Conservation (phyloP, 2,888 invertebrate species). For the Spialia ferax region DNA sequence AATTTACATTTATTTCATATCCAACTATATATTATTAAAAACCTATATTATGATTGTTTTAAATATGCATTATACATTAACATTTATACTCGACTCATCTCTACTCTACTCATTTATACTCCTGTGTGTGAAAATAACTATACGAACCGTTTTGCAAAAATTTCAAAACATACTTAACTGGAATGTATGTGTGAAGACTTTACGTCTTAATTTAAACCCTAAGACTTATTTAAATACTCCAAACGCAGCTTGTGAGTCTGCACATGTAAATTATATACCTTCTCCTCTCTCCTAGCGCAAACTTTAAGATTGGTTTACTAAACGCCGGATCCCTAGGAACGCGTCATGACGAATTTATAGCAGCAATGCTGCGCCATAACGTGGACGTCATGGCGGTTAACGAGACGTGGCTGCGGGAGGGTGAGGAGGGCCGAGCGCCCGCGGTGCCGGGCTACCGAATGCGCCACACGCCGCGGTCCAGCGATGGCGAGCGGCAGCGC, state of each 20-base stretch:
- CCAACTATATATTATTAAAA: too few species aligned
- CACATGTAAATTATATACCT: background rate
- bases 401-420: constrained; percentile 17
- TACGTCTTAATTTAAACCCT: background rate
- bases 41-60: too few species aligned
- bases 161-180: too few species aligned
- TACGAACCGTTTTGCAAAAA: too few species aligned
- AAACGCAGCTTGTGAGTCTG: background rate
- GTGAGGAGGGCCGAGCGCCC: constrained; percentile 14
- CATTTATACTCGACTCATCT: too few species aligned
- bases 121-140: too few species aligned
- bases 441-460: constrained; percentile 15
- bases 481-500: background rate
- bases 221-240: background rate
- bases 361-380: background rate
- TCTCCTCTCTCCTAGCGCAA: constrained; percentile 3
- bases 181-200: too few species aligned
- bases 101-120: too few species aligned
- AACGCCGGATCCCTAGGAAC: constrained; percentile 14
- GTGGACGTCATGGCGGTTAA: constrained; percentile 4
- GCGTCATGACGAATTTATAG: constrained; percentile 16
- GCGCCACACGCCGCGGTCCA: background rate
- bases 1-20: too few species aligned
- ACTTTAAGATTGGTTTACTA: constrained; percentile 4
- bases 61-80: too few species aligned